These are phyloP conservation scores for Hirundichthys speculiger DNA, from an alignment of 2,113 vertebrate genomes.

Conservation along the genomic window DNA sequence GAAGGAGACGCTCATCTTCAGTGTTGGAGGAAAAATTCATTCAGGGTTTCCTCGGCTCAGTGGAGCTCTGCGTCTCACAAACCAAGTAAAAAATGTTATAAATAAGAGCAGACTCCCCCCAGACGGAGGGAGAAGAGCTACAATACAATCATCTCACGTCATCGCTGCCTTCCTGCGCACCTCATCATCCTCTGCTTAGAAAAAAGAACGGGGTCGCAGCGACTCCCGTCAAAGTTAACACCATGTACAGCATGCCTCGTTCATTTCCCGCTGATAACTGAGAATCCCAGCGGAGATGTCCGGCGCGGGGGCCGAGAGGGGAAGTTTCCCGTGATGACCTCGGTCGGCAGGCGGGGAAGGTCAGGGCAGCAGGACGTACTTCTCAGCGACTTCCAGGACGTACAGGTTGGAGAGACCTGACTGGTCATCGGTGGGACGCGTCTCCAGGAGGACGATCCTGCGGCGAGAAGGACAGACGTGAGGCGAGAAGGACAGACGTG, in stretches of 20 bases:
- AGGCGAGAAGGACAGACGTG: no score
- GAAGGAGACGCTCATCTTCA: constrained; percentile 12
- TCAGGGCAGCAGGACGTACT: constrained; percentile 70
- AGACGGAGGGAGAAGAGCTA: constrained; percentile 6
- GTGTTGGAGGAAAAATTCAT: constrained; percentile 7
- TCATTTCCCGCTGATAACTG: neutral
- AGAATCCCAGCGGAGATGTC: constrained; percentile 19
- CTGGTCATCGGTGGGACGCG: constrained; percentile 78
- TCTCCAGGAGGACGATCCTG: constrained; percentile 88
- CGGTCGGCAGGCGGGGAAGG: neutral
- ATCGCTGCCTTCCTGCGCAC: neutral
- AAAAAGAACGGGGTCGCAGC: constrained; percentile 5
- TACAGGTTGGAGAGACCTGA: constrained; percentile 86
- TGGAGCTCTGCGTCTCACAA: constrained; percentile 15
- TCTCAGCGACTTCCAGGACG: constrained; percentile 82
- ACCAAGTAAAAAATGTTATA: constrained; percentile 36
- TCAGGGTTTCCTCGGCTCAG: constrained; percentile 29
- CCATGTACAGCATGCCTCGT: neutral
- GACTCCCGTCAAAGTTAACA: neutral
- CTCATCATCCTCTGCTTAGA: constrained; percentile 3
- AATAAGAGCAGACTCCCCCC: constrained; percentile 32
- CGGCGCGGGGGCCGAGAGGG: neutral
- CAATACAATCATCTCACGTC: constrained; percentile 5
- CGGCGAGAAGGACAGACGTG: neutral
- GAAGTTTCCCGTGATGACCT: constrained; percentile 9